These are phyloP conservation scores for Tuberolachnus salignus DNA, from an alignment of 2,888 invertebrate species.

Conservation along the genomic window DNA sequence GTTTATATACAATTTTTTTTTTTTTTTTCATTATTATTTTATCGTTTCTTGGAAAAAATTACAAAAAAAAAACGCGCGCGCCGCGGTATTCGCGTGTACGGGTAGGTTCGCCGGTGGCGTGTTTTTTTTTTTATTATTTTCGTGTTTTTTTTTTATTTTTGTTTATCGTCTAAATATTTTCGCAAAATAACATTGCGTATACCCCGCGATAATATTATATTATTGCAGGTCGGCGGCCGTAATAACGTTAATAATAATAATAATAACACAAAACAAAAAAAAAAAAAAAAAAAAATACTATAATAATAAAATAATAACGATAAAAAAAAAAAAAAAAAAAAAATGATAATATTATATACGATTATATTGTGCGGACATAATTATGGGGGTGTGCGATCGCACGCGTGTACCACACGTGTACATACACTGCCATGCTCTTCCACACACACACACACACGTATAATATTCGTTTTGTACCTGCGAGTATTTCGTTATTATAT, in stretches of 20 bases:
- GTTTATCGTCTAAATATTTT: constrained; percentile 19
- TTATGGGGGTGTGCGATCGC: constrained; percentile 52
- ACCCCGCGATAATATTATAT: too few species aligned
- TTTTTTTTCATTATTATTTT: not conserved
- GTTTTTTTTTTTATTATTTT: too few species aligned
- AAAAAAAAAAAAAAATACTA: too few species aligned
- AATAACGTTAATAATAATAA: constrained; percentile 5
- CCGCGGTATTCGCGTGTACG: too few species aligned
- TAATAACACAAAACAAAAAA: not conserved
- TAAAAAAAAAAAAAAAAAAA: too few species aligned
- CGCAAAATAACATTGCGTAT: too few species aligned
- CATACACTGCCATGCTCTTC: too few species aligned
- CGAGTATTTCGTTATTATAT: too few species aligned
- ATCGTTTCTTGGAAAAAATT: constrained; percentile 33
- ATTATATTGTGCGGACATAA: constrained; percentile 52
- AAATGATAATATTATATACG: constrained; percentile 50
- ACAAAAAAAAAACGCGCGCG: constrained; percentile 29
- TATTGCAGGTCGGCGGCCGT: not conserved
- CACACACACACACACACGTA: too few species aligned
- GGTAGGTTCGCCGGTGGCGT: not conserved
- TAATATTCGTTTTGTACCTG: constrained; percentile 39
- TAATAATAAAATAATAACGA: too few species aligned
- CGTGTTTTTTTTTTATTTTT: constrained; percentile 17
- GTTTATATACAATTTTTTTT: too few species aligned
- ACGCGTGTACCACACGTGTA: constrained; percentile 34